Evolutionary conservation across 2,888 invertebrate species (phyloP), one percentile per base, ranked within the genome.

Genomic region (Mesoligia furuncula): DNA sequence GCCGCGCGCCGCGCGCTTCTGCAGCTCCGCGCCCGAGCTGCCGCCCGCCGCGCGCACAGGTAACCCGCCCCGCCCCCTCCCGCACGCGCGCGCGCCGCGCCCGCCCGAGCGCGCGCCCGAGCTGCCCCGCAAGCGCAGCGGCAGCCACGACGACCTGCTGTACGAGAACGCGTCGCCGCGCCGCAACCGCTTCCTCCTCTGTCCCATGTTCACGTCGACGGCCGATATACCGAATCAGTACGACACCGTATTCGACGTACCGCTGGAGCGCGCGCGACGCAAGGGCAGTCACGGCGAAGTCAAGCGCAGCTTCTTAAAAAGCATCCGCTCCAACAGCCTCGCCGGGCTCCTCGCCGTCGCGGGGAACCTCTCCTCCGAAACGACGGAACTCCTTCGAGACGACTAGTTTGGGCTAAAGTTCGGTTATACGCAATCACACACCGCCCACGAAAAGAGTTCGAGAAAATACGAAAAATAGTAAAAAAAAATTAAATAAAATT

Each of bases 151-250:
- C 93, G 95, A 95, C 81, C 90, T 95, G 4, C 93, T 95, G 0
- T 86, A 90, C 89, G 93, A 93, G 66, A 89, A 92, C 87, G 81
- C 91, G 48, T 90, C 91, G 36, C 94, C 95, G 57, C 83, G 92
- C 0, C 90, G 90, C 8, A 93, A 92, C 83, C 80, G 92, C 11
- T 93, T 94, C 97, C 97, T 92, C 93, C 97, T 94, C 11, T 95
- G 92, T 97, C 98, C 89, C 95, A 97, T 96, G 94, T 98, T 96
- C 97, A 97, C 95, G 24, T 92, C 93, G 66, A 81, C 92, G 20
- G 88, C 93, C 8, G 93, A 93, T 57, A 59, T 93, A 70, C 97
- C 97, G 70, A 97, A 97, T 79, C 93, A 93, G 88, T 97, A 97
- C 92, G 97, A 97, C 87, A 97, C 97, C 13, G 97, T 97, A 69